A percentile compares a stretch with the other conserved stretches of the same genome.
These are phyloP conservation scores for Gisinianus flammeolus DNA, from an alignment of 2,888 invertebrate genomes.

Conservation along the genomic window DNA sequence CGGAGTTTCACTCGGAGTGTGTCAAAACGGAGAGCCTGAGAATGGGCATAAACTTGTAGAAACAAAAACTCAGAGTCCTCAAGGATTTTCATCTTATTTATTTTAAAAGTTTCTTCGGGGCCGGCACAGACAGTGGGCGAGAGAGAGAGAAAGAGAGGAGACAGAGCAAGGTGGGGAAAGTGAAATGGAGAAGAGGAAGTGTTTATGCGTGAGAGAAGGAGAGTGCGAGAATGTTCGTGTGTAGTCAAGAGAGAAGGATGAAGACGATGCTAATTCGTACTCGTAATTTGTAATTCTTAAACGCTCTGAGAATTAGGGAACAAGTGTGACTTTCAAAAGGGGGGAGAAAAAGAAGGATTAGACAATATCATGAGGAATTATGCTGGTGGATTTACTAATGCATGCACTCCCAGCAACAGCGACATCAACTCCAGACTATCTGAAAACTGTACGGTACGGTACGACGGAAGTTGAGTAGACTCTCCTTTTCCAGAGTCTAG, in stretches of 20 bases:
- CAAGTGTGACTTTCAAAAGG: slow-evolving; percentile 25
- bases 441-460: too few species aligned
- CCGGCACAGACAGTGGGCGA: too few species aligned
- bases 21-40: background rate
- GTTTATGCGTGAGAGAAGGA: background rate
- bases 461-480: too few species aligned
- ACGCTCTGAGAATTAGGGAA: slow-evolving; percentile 14
- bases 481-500: too few species aligned
- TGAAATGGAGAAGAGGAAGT: background rate
- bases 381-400: background rate
- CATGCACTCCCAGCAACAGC: too few species aligned
- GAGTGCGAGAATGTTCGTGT: background rate
- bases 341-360: slow-evolving; percentile 17
- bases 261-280: background rate
- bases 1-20: background rate
- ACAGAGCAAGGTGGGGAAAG: background rate
- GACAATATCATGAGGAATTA: slow-evolving; percentile 12
- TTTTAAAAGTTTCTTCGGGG: background rate
- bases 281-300: background rate
- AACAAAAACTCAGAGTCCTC: background rate
- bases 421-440: too few species aligned
- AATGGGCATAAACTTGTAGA: background rate
- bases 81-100: slow-evolving; percentile 10
- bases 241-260: background rate
- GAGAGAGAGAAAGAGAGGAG: background rate